Conservation (phyloP, 2,113 vertebrate species). For the Lathamus discolor region DNA sequence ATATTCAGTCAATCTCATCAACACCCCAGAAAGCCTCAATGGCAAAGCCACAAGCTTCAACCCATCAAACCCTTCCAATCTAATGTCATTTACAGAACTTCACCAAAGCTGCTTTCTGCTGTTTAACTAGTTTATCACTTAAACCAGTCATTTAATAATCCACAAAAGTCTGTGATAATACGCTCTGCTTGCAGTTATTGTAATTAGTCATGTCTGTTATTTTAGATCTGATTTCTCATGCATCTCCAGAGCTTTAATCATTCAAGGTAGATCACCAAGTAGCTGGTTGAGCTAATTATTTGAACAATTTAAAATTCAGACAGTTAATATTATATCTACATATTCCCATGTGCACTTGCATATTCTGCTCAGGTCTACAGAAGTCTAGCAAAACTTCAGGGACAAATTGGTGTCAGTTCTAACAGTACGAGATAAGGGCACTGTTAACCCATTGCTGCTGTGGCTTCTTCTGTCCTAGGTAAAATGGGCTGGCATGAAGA, state of each 20-base stretch:
- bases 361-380: neutral
- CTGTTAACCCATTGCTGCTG: neutral
- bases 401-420: neutral
- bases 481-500: neutral
- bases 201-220: conserved; percentile 32
- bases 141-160: neutral
- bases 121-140: conserved; percentile 25
- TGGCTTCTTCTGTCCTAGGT: neutral
- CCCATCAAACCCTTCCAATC: neutral
- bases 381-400: neutral
- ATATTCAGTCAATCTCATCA: neutral
- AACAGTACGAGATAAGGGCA: neutral
- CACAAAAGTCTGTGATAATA: conserved; percentile 15
- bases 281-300: conserved; percentile 42
- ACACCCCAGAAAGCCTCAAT: neutral
- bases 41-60: neutral
- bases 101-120: neutral
- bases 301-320: conserved; percentile 20
- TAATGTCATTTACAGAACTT: neutral
- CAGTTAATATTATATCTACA: neutral
- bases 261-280: conserved; percentile 36
- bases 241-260: conserved; percentile 24
- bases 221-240: conserved; percentile 12
- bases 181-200: neutral
- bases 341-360: neutral